These are phyloP conservation scores for Trididemnum miniatum DNA, from an alignment of 23 tunicate genomes.

Conservation along the genomic window DNA sequence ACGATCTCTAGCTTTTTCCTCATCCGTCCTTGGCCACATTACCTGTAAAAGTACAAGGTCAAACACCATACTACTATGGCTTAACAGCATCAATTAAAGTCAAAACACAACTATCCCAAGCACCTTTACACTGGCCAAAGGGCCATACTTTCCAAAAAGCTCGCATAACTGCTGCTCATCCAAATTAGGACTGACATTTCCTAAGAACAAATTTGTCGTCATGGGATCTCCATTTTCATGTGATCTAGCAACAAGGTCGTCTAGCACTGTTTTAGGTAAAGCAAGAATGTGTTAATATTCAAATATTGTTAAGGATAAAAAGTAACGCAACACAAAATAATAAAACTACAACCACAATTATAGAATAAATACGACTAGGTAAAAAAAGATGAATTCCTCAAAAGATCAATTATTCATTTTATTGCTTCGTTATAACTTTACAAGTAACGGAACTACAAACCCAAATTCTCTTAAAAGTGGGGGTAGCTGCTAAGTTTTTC, in stretches of 20 bases:
- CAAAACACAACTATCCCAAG: background rate
- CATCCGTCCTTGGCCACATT: slow-evolving; percentile 98
- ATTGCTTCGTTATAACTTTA: too few relatives aligned
- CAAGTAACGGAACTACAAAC: too few relatives aligned
- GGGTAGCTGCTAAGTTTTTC: too few relatives aligned
- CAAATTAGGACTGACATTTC: slow-evolving; percentile 90
- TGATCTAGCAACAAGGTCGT: slow-evolving; percentile 88
- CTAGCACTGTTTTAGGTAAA: slow-evolving; percentile 67
- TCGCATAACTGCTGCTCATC: slow-evolving; percentile 92
- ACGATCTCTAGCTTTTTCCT: slow-evolving; percentile 79
- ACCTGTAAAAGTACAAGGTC: slow-evolving; percentile 36
- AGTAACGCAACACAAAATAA: too few relatives aligned
- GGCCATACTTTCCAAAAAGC: slow-evolving; percentile 91
- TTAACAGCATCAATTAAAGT: background rate
- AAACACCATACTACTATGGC: background rate
- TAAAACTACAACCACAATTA: too few relatives aligned
- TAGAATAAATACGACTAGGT: too few relatives aligned
- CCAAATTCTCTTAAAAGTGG: too few relatives aligned
- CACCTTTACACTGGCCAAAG: slow-evolving; percentile 99
- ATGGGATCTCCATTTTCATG: slow-evolving; percentile 87
- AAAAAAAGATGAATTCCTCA: too few relatives aligned
- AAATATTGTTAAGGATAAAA: too few relatives aligned
- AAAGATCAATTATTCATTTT: too few relatives aligned
- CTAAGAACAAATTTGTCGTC: slow-evolving; percentile 91
- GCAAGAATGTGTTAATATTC: background rate